Percentiles rank a stretch among this genome's conserved stretches.
phyloP scores from a whole-genome alignment of 2,888 invertebrate genomes.

The Hypsopygia costalis region DNA sequence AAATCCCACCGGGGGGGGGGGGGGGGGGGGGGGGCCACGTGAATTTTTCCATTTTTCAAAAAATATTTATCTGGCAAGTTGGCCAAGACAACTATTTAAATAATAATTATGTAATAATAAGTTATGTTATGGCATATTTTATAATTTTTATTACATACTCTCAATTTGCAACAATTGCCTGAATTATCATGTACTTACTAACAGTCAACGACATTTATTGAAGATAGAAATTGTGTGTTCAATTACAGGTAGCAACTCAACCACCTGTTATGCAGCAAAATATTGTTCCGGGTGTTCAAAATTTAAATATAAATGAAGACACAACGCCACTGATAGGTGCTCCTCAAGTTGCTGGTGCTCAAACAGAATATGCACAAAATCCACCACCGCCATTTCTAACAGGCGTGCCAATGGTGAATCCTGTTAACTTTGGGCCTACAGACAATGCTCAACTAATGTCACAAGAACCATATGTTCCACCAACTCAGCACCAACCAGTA shows the following conservation, averaged over 20 bases:
- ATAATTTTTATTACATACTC: no score
- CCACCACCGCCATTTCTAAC: conserved; percentile 68
- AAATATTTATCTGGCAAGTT: no score
- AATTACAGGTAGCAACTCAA: conserved; percentile 46
- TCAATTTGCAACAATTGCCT: no score
- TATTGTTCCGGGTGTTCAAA: conserved; percentile 44
- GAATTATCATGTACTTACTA: no score
- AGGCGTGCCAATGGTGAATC: conserved; percentile 76
- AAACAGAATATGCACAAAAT: conserved; percentile 31
- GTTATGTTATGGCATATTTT: no score
- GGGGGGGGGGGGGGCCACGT: no score
- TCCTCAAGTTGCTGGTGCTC: conserved; percentile 31
- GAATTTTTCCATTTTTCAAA: no score
- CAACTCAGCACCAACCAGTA: conserved; percentile 34
- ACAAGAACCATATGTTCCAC: conserved; percentile 12
- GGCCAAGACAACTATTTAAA: no score
- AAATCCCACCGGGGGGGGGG: no score
- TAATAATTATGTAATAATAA: no score
- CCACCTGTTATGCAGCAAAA: conserved; percentile 33
- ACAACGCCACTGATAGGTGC: conserved; percentile 42
- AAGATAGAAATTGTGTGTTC: no score
- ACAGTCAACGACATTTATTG: no score
- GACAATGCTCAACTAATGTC: background rate
- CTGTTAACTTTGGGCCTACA: conserved; percentile 37
- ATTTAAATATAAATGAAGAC: conserved; percentile 49